phyloP scores from a whole-genome alignment of 2,888 invertebrate genomes.

The Entomobrya multifasciata region DNA sequence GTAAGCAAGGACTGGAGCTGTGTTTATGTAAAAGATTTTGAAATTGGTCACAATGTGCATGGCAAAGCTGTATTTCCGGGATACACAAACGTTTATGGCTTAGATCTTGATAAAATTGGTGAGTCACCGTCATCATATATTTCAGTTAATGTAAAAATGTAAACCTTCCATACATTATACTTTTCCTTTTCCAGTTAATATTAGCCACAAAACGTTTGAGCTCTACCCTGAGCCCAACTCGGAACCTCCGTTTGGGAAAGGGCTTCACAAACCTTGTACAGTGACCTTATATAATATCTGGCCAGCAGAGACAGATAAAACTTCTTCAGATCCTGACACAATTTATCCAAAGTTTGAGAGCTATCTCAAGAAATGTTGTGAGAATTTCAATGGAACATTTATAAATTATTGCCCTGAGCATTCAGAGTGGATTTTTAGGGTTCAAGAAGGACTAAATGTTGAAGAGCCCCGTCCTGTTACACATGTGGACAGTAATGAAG shows the following conservation, averaged over 20 bases:
- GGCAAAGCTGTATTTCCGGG: conserved; percentile 94
- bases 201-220: conserved; percentile 95
- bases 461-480: no score
- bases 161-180: background rate
- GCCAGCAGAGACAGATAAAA: conserved; percentile 72
- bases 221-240: conserved; percentile 92
- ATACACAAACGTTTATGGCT: conserved; percentile 89
- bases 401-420: conserved; percentile 17
- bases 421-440: conserved; percentile 56
- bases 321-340: no score
- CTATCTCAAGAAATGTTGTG: background rate
- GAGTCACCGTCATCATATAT: conserved; percentile 77
- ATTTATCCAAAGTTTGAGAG: conserved; percentile 2
- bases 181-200: conserved; percentile 88
- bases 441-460: no score
- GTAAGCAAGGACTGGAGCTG: conserved; percentile 82
- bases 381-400: conserved; percentile 38
- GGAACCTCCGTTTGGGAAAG: conserved; percentile 93
- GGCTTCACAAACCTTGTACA: conserved; percentile 93
- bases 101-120: conserved; percentile 93
- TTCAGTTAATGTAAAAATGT: no score
- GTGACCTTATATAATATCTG: conserved; percentile 91
- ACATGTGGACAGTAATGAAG: no score
- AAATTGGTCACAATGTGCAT: conserved; percentile 92
- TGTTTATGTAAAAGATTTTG: conserved; percentile 92